phyloP scores from a whole-genome alignment of 2,888 invertebrate genomes.

The Limenitis camilla region DNA sequence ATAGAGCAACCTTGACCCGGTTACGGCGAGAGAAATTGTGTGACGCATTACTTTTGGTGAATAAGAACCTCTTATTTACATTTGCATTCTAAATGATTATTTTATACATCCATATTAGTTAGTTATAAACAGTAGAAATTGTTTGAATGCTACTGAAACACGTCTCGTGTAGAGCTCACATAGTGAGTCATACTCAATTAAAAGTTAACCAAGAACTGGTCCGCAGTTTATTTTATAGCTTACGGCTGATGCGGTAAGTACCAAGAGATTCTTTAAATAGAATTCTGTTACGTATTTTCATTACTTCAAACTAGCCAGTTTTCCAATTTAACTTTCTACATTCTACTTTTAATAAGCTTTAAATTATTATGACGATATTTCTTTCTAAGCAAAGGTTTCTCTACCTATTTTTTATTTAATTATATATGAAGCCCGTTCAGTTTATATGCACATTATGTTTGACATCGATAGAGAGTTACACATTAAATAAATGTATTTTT shows the following conservation, averaged over 20 bases:
- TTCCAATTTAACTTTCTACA: no score
- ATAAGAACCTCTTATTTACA: constrained; percentile 4
- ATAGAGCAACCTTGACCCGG: constrained; percentile 60
- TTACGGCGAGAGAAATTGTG: constrained; percentile 59
- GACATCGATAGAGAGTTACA: no score
- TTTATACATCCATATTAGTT: background rate
- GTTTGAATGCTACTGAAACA: constrained; percentile 1
- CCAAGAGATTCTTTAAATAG: background rate
- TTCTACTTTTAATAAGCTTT: no score
- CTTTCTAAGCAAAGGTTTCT: no score
- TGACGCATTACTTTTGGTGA: constrained; percentile 36
- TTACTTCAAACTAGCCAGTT: no score
- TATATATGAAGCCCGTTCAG: no score
- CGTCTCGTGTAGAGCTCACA: constrained; percentile 1
- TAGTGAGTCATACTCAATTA: constrained; percentile 14
- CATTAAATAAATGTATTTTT: no score
- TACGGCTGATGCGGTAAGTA: background rate
- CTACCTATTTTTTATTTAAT: no score
- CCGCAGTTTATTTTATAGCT: constrained; percentile 11
- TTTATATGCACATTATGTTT: no score
- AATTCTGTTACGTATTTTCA: background rate
- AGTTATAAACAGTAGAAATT: background rate
- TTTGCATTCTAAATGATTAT: no score
- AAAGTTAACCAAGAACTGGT: constrained; percentile 13
- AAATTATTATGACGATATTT: no score